Evolutionary conservation across 2,888 invertebrate genomes (phyloP), one percentile per base, ranked within the genome.

Genomic region (Nebria salina): DNA sequence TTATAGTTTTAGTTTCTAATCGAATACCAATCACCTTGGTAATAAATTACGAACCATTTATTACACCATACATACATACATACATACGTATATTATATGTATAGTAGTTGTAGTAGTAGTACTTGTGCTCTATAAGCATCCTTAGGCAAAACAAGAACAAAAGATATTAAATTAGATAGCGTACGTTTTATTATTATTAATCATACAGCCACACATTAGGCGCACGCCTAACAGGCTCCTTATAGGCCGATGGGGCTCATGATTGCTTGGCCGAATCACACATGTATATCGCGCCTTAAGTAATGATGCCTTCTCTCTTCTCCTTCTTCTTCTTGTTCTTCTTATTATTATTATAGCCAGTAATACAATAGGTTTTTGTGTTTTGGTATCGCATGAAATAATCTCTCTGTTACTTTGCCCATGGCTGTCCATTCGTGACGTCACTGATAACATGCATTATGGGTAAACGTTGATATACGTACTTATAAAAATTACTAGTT

Each of bases 131-230:
- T 20, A 20, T 70, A 41, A 15, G 74, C 26, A 68, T 73, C 79
- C 74, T 74, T 43, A 73, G 79, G 79, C 79, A 74, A 78, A 68
- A 77, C 77, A 34, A 74, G 70, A 79, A 79, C 79, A 79, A 79
- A 80, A 80, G 80, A 80, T 80, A 80, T 80, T 75, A 80, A 80
- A 80, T 80, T 80, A 80, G 80, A 80, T 80, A 80, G 70, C 72
- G 65, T 75, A 34, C 34, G 34, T 34, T 34, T 34, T 34, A 34
- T 79, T 79, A 75, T 75, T 79, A 79, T 79, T 79, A 79, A 79
- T 80, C 80, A 80, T 68, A 70, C 54, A 54, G 54, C 54, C 54
- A 54, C 54, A 54, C 54, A 54, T 54, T 54, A 54, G 54, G 54
- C 54, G 54, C 13, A 13, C 54, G 54, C 54, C 54, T 54, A 54